These are phyloP conservation scores for Aplocera efformata DNA, from an alignment of 2,888 invertebrate species.

Conservation along the genomic window DNA sequence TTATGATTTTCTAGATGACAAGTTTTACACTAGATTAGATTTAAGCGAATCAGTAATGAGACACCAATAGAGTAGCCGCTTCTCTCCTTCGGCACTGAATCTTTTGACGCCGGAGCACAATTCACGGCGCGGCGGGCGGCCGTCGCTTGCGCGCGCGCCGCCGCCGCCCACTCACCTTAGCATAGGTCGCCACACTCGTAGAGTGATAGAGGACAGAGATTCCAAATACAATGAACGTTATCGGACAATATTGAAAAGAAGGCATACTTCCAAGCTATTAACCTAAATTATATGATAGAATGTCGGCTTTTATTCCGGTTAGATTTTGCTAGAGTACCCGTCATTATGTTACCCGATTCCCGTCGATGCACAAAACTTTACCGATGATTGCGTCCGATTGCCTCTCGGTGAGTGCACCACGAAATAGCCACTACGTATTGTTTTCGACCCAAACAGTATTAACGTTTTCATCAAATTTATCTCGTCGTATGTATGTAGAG, in stretches of 20 bases:
- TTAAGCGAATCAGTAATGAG: conserved; percentile 78
- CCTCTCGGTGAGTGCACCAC: conserved; percentile 61
- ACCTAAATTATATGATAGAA: conserved; percentile 75
- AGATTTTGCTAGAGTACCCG: conserved; percentile 75
- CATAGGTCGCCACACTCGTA: conserved; percentile 76
- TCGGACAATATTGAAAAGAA: conserved; percentile 77
- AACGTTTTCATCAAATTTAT: conserved; percentile 70
- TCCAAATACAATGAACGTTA: conserved; percentile 72
- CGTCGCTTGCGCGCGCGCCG: conserved; percentile 21
- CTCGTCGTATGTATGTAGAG: conserved; percentile 71
- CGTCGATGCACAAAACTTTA: conserved; percentile 75
- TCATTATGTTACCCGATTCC: conserved; percentile 66
- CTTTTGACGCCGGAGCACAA: conserved; percentile 71
- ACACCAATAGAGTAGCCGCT: conserved; percentile 81
- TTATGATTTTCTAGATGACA: conserved; percentile 75
- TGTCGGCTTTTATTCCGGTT: conserved; percentile 78
- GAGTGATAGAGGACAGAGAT: conserved; percentile 70
- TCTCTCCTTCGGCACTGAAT: conserved; percentile 74
- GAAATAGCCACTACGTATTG: conserved; percentile 62
- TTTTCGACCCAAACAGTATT: conserved; percentile 75
- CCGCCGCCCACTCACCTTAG: conserved; percentile 53
- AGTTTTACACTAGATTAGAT: conserved; percentile 78
- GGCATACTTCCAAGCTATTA: conserved; percentile 78
- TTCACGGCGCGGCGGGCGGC: conserved; percentile 36
- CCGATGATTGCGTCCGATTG: conserved; percentile 69